These are phyloP conservation scores for Bilobella aurantiaca DNA, from an alignment of 1,140 invertebrate species.

Conservation along the genomic window DNA sequence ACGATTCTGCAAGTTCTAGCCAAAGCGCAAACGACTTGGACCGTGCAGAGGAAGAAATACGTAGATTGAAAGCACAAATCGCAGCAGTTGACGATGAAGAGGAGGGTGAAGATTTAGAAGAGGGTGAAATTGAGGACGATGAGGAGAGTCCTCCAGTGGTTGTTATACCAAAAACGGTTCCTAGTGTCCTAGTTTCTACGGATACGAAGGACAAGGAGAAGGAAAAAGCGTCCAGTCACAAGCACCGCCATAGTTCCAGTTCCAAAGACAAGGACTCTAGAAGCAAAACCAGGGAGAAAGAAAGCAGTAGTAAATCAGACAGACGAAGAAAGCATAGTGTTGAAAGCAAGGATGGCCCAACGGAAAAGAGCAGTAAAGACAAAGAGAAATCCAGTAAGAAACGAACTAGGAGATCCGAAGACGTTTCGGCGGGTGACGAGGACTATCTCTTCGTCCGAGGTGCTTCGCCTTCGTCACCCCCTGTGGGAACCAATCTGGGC, in stretches of 20 bases:
- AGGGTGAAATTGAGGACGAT: conserved; percentile 36
- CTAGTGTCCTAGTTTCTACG: not conserved
- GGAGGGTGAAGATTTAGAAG: conserved; percentile 34
- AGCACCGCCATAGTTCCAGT: conserved; percentile 2
- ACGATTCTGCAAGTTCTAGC: too few species aligned
- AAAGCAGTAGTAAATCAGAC: conserved; percentile 6
- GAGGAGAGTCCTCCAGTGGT: conserved; percentile 29
- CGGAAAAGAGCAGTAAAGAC: conserved; percentile 24
- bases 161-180: not conserved
- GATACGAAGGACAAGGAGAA: not conserved
- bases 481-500: not conserved
- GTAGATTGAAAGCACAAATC: not conserved
- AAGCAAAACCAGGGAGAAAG: conserved; percentile 23
- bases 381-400: conserved; percentile 22
- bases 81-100: conserved; percentile 16
- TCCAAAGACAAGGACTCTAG: conserved; percentile 12
- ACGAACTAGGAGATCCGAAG: conserved; percentile 40
- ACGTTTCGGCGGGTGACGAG: conserved; percentile 55
- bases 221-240: conserved; percentile 11
- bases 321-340: conserved; percentile 13
- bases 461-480: conserved; percentile 44
- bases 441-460: conserved; percentile 67
- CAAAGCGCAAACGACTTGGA: not conserved
- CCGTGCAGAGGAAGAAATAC: not conserved
- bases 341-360: conserved; percentile 10